phyloP scores from a whole-genome alignment of 2,113 vertebrate species.

The Gambusia holbrooki region DNA sequence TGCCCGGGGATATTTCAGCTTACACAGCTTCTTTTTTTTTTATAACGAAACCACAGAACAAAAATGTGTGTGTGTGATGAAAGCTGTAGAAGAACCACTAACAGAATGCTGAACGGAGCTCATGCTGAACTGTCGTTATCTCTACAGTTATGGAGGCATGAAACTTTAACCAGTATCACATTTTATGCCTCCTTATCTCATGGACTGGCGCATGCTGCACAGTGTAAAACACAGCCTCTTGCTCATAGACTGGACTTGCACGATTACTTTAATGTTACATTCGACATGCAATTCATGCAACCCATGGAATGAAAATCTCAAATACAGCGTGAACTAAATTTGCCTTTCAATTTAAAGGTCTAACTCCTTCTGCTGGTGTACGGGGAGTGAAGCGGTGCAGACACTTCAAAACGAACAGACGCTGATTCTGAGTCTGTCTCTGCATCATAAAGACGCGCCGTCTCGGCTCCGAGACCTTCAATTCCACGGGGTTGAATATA shows the following conservation, averaged over 20 bases:
- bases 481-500: not conserved
- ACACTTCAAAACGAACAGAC: constrained; percentile 6
- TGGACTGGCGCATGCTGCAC: constrained; percentile 14
- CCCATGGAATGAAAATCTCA: constrained; percentile 61
- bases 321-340: constrained; percentile 53
- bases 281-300: constrained; percentile 30
- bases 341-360: constrained; percentile 46
- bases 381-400: constrained; percentile 12
- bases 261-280: constrained; percentile 35
- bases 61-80: not conserved
- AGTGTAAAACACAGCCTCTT: constrained; percentile 16
- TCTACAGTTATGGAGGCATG: constrained; percentile 25
- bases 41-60: not conserved
- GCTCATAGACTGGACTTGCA: constrained; percentile 31
- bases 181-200: constrained; percentile 25
- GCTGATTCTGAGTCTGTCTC: constrained; percentile 9
- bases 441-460: constrained; percentile 11
- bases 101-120: not conserved
- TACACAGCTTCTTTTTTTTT: not conserved
- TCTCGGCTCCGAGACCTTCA: not conserved
- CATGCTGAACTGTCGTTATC: not conserved
- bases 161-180: constrained; percentile 12
- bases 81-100: constrained; percentile 7
- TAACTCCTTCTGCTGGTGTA: constrained; percentile 19
- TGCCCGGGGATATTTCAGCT: constrained; percentile 5